phyloP scores from a whole-genome alignment of 2,888 invertebrate species.

The Erebia ligea region DNA sequence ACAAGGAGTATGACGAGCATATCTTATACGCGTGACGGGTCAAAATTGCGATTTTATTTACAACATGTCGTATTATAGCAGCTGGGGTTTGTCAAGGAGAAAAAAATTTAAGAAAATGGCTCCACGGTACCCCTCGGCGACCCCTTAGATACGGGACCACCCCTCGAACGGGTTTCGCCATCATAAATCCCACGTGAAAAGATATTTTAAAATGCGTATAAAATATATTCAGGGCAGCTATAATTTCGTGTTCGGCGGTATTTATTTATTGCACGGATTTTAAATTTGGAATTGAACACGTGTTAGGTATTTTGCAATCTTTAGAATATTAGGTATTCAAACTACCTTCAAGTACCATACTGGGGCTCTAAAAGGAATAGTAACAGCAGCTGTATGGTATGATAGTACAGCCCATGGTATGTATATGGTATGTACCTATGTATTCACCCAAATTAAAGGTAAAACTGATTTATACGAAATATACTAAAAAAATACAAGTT shows the following conservation, averaged over 20 bases:
- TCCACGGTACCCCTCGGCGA: slow-evolving; percentile 60
- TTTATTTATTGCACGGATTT: slow-evolving; percentile 66
- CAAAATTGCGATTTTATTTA: slow-evolving; percentile 83
- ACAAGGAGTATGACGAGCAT: slow-evolving; percentile 64
- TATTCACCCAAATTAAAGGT: too few species aligned
- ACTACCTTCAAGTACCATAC: neutral
- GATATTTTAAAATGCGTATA: slow-evolving; percentile 82
- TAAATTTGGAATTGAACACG: slow-evolving; percentile 63
- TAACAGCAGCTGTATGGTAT: too few species aligned
- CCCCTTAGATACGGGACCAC: slow-evolving; percentile 62
- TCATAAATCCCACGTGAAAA: slow-evolving; percentile 82
- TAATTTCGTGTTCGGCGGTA: slow-evolving; percentile 69
- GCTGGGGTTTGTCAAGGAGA: slow-evolving; percentile 80
- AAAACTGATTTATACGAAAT: too few species aligned
- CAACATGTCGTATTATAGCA: slow-evolving; percentile 77
- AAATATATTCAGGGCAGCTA: slow-evolving; percentile 80
- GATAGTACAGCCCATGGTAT: too few species aligned
- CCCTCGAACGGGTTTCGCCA: slow-evolving; percentile 78
- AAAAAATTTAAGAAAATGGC: slow-evolving; percentile 78
- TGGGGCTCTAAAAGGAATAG: neutral
- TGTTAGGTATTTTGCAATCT: slow-evolving; percentile 50
- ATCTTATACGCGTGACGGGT: slow-evolving; percentile 78
- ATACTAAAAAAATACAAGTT: too few species aligned
- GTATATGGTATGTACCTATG: too few species aligned
- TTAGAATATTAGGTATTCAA: slow-evolving; percentile 1